These are phyloP conservation scores for Tupaia tana DNA, from an alignment of 2,113 vertebrate species.

Conservation along the genomic window DNA sequence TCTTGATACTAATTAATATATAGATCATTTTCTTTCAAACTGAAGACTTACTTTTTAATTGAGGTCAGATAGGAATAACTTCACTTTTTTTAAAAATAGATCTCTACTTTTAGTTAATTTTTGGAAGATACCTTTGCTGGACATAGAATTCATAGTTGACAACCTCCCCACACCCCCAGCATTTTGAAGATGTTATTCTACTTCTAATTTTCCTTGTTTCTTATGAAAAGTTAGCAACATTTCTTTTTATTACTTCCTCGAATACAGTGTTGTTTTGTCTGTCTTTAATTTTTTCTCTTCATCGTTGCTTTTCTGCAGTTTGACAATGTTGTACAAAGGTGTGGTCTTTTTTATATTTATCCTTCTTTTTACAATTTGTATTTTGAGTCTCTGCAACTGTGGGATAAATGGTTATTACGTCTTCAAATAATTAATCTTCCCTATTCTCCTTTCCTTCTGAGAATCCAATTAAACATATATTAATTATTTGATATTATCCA, in stretches of 20 bases:
- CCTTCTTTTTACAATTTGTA: neutral
- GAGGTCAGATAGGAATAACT: neutral
- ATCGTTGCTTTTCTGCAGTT: neutral
- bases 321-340: neutral
- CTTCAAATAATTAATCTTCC: neutral
- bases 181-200: neutral
- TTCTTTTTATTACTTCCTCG: neutral
- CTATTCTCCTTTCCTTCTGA: neutral
- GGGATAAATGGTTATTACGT: neutral
- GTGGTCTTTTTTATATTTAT: neutral
- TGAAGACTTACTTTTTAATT: neutral
- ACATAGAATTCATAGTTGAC: neutral
- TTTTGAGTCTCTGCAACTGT: neutral
- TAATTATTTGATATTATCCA: neutral
- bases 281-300: neutral
- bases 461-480: neutral
- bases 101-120: neutral
- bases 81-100: neutral
- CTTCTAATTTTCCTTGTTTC: neutral
- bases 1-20: neutral
- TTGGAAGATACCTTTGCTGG: neutral
- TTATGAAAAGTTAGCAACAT: neutral
- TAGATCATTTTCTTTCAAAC: neutral
- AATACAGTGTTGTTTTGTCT: neutral
- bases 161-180: too few species aligned